phyloP scores from a whole-genome alignment of 1,140 invertebrate genomes.

The Acromyrmex echinatior region DNA sequence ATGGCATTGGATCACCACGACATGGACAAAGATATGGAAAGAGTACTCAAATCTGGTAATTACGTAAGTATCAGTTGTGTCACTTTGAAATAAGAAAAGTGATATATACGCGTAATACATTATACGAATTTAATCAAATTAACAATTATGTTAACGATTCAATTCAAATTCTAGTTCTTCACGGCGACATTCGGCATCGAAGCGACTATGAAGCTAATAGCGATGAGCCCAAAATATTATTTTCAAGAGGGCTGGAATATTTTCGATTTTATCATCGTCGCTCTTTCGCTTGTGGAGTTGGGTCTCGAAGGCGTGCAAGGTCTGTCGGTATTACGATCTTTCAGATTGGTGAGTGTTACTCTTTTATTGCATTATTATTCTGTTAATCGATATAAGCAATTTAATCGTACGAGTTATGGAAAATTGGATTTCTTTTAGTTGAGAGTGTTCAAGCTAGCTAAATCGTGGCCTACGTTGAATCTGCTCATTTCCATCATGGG shows the following conservation, averaged over 20 bases:
- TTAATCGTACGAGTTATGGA: neutral
- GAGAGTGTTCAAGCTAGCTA: constrained; percentile 99
- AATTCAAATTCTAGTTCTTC: constrained; percentile 93
- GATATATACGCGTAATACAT: too few relatives aligned
- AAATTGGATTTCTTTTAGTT: constrained; percentile 90
- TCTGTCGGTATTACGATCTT: constrained; percentile 98
- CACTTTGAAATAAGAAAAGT: too few relatives aligned
- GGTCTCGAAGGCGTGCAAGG: constrained; percentile 97
- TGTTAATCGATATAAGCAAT: constrained; percentile 12
- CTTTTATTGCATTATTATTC: neutral
- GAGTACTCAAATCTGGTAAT: constrained; percentile 96
- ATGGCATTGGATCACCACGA: constrained; percentile 99
- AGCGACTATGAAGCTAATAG: constrained; percentile 97
- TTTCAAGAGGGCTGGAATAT: constrained; percentile 99
- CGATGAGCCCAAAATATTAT: constrained; percentile 98
- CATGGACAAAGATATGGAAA: constrained; percentile 95
- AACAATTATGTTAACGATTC: neutral
- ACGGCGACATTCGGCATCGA: constrained; percentile 99
- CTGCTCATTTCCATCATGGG: constrained; percentile 99
- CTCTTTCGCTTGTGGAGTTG: constrained; percentile 97
- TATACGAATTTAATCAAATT: neutral
- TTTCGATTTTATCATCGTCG: constrained; percentile 99
- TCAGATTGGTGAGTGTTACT: constrained; percentile 93
- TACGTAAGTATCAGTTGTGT: constrained; percentile 91
- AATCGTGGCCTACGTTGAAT: constrained; percentile 99